Evolutionary conservation across 30 jellyfish, hydroid and myxozoan species (phyloP).

Genomic region (Hydra vulgaris): DNA sequence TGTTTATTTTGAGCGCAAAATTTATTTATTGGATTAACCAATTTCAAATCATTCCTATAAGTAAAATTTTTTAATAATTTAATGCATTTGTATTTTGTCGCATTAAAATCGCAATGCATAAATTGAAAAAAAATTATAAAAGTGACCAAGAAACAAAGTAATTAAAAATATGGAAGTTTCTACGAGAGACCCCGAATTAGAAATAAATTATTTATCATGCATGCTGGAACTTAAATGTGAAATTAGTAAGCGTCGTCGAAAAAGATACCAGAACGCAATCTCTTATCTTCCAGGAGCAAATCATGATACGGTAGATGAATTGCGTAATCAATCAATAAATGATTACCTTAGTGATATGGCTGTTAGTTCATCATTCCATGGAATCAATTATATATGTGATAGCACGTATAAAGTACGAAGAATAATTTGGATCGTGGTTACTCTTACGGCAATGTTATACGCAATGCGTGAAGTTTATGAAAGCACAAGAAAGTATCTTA

Average conservation of each 20-base stretch:
- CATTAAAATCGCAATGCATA: no score
- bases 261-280: conserved; percentile 10
- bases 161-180: neutral
- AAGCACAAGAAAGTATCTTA: conserved; percentile 51
- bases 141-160: neutral
- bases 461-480: conserved; percentile 63
- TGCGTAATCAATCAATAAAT: conserved; percentile 33
- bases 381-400: conserved; percentile 65
- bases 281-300: conserved; percentile 26
- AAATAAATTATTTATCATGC: conserved; percentile 14
- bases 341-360: conserved; percentile 38
- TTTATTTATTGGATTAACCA: no score
- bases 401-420: conserved; percentile 69
- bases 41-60: no score
- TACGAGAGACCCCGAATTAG: neutral
- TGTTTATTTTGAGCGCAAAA: no score
- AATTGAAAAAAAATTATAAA: neutral
- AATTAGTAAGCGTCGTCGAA: conserved; percentile 2
- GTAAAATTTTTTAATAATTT: no score
- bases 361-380: conserved; percentile 71
- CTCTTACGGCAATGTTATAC: conserved; percentile 45
- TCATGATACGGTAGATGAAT: neutral
- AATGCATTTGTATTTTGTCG: no score
- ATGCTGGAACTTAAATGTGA: conserved; percentile 35
- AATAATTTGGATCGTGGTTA: conserved; percentile 56